These are phyloP conservation scores for Neotragus moschatus DNA, from an alignment of 2,113 vertebrate genomes.

Conservation along the genomic window DNA sequence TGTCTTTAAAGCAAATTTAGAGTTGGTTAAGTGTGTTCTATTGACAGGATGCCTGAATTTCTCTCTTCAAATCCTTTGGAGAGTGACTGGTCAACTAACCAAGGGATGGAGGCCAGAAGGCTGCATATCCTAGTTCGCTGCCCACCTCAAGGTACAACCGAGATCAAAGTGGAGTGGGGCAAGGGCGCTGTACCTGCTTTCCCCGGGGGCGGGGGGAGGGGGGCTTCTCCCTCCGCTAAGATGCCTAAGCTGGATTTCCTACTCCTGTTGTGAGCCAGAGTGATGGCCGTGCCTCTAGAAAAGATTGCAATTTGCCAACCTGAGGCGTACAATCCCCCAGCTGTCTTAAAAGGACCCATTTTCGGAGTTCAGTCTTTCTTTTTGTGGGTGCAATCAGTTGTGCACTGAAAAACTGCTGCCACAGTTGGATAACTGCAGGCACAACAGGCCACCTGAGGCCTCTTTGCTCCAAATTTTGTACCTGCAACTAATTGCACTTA, in stretches of 20 bases:
- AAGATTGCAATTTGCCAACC: conserved; percentile 63
- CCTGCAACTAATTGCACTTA: conserved; percentile 71
- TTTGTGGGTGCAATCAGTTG: conserved; percentile 75
- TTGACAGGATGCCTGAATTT: conserved; percentile 38
- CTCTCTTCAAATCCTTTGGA: conserved; percentile 30
- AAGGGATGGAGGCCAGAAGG: background rate
- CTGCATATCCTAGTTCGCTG: background rate
- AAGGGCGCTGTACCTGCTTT: background rate
- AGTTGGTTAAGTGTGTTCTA: conserved; percentile 63
- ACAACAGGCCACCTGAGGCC: conserved; percentile 71
- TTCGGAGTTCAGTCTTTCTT: conserved; percentile 55
- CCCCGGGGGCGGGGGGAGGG: accelerated
- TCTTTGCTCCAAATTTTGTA: conserved; percentile 76
- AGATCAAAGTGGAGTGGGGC: accelerated
- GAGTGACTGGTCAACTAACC: background rate
- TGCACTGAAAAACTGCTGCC: conserved; percentile 75
- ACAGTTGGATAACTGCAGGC: conserved; percentile 71
- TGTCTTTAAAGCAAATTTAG: conserved; percentile 72
- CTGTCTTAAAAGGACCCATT: conserved; percentile 77
- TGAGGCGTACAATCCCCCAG: conserved; percentile 63
- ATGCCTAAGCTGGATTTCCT: conserved; percentile 67
- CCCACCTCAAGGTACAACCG: background rate
- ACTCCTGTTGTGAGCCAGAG: background rate
- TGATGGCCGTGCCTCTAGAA: background rate
- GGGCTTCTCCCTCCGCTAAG: background rate